Evolutionary conservation across 2,113 vertebrate genomes (phyloP).

Genomic region (Speoplatyrhinus poulsoni): DNA sequence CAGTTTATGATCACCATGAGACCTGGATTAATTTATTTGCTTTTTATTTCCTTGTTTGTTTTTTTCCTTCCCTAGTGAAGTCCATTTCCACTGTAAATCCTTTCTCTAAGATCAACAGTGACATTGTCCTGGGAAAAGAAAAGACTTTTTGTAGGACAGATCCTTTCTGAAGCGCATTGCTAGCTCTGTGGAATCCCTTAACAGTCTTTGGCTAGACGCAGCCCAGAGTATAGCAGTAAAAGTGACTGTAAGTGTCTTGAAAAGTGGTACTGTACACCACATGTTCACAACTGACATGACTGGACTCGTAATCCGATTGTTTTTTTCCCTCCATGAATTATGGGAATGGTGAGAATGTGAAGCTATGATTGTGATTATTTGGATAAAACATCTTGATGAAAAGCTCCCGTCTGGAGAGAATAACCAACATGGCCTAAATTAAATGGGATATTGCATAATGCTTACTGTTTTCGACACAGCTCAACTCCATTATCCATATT

Average conservation of each 20-base stretch:
- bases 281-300: background rate
- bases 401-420: no score
- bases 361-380: background rate
- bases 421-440: no score
- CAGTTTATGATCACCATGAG: background rate
- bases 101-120: background rate
- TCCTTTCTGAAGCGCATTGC: background rate
- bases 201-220: background rate
- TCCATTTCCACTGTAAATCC: background rate
- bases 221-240: background rate
- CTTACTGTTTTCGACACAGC: no score
- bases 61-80: background rate
- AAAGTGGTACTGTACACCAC: background rate
- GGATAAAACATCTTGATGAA: no score
- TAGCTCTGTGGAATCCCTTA: background rate
- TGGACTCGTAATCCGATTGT: background rate
- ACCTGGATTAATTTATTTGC: background rate
- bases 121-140: background rate
- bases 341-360: background rate
- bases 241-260: background rate
- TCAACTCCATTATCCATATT: no score
- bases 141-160: background rate
- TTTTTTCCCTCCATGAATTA: background rate
- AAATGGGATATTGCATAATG: no score
- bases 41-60: background rate